phyloP scores from a whole-genome alignment of 2,888 invertebrate species.

The Homarus gammarus region DNA sequence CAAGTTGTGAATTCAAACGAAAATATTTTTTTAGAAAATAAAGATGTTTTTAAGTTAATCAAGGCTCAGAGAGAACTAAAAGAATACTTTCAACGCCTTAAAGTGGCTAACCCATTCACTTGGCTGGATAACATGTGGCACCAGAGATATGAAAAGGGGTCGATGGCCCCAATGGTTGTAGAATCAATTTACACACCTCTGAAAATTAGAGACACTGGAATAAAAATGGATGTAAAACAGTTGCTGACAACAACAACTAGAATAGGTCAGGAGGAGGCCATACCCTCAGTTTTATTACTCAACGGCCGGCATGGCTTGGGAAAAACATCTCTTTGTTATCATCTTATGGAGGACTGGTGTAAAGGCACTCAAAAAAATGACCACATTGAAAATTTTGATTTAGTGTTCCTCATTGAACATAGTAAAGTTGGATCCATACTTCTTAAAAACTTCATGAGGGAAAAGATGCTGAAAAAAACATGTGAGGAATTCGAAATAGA shows the following conservation, averaged over 20 bases:
- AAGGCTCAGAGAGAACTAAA: not conserved
- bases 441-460: not conserved
- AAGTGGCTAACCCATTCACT: not conserved
- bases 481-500: not conserved
- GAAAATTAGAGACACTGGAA: not conserved
- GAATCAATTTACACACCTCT: not conserved
- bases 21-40: not conserved
- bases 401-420: not conserved
- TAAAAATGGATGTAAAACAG: not conserved
- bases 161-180: not conserved
- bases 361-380: not conserved
- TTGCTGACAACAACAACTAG: not conserved
- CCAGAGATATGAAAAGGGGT: not conserved
- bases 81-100: not conserved
- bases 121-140: not conserved
- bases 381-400: not conserved
- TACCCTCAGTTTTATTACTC: not conserved
- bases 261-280: not conserved
- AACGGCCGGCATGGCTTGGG: not conserved
- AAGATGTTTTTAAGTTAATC: not conserved
- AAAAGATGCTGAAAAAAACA: not conserved
- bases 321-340: not conserved
- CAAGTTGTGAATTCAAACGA: not conserved
- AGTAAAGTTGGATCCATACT: not conserved
- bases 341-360: not conserved